Evolutionary conservation across 2,888 invertebrate species (phyloP).

Genomic region (Drosophila imparisetae): DNA sequence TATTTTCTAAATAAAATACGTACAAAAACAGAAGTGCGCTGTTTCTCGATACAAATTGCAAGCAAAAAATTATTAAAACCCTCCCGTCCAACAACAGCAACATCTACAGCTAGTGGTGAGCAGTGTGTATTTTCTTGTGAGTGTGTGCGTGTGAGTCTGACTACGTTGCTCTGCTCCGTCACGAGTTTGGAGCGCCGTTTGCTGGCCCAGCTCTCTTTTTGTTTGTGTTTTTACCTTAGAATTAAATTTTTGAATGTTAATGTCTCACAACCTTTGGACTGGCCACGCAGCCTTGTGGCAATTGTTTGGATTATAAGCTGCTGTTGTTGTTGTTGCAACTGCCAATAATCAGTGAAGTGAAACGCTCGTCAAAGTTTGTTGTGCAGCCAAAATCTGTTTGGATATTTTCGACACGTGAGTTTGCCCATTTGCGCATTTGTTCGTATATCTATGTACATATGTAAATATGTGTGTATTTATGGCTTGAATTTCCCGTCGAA

Average conservation of each 20-base stretch:
- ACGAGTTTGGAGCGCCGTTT: constrained; percentile 71
- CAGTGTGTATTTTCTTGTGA: constrained; percentile 32
- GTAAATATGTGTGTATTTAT: constrained; percentile 22
- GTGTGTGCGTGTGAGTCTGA: constrained; percentile 27
- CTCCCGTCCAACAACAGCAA: constrained; percentile 32
- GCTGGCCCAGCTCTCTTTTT: constrained; percentile 32
- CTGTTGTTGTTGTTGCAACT: constrained; percentile 22
- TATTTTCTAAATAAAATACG: constrained; percentile 34
- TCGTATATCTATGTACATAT: neutral
- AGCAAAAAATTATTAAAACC: constrained; percentile 23
- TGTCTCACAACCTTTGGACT: constrained; percentile 72
- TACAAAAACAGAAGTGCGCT: constrained; percentile 16
- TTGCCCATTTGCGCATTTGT: constrained; percentile 15
- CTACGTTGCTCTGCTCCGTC: constrained; percentile 57
- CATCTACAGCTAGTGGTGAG: constrained; percentile 12
- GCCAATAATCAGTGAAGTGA: constrained; percentile 61
- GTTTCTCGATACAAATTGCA: constrained; percentile 16
- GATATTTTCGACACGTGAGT: constrained; percentile 59
- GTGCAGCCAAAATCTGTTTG: constrained; percentile 30
- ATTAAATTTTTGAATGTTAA: constrained; percentile 46
- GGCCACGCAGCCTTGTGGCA: constrained; percentile 55
- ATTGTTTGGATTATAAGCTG: constrained; percentile 32
- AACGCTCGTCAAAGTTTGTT: constrained; percentile 40
- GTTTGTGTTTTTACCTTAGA: constrained; percentile 42
- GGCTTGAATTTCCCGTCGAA: constrained; percentile 52